Evolutionary conservation across 2,797 vertebrate species (phyloP).

Genomic region (Protosalanx chinensis): DNA sequence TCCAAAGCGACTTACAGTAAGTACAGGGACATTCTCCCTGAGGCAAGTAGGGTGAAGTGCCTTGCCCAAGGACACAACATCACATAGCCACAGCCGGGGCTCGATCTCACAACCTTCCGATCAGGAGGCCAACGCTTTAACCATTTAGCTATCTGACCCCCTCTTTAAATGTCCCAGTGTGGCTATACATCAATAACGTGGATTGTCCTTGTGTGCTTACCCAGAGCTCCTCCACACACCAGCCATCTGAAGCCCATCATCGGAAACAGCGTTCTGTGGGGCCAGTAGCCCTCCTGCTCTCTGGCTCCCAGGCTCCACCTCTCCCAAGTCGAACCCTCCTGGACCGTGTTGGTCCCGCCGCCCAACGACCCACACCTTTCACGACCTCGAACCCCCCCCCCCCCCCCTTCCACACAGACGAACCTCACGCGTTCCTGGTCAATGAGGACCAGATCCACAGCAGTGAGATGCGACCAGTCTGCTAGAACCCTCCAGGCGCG

Average conservation of each 20-base stretch:
- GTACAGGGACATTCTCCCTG: too few relatives aligned
- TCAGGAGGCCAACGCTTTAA: too few relatives aligned
- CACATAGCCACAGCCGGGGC: too few relatives aligned
- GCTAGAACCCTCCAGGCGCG: conserved; percentile 40
- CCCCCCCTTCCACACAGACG: not conserved
- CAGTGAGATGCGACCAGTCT: conserved; percentile 13
- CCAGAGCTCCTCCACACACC: conserved; percentile 72
- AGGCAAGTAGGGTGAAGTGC: too few relatives aligned
- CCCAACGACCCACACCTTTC: too few relatives aligned
- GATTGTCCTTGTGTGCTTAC: conserved; percentile 60
- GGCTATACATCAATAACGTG: not conserved
- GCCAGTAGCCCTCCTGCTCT: conserved; percentile 11
- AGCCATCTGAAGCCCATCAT: conserved; percentile 79
- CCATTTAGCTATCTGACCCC: too few relatives aligned
- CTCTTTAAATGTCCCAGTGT: not conserved
- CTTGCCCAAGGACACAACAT: too few relatives aligned
- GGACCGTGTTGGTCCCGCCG: not conserved
- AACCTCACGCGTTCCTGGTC: not conserved
- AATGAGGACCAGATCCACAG: conserved; percentile 2
- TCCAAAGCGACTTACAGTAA: too few relatives aligned
- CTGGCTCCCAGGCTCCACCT: conserved; percentile 15
- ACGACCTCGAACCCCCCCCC: not conserved
- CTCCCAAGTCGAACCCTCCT: conserved; percentile 2
- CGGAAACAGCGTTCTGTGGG: conserved; percentile 34
- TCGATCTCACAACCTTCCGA: too few relatives aligned